phyloP scores from a whole-genome alignment of 2,888 invertebrate genomes.

The Phaedon cochleariae region DNA sequence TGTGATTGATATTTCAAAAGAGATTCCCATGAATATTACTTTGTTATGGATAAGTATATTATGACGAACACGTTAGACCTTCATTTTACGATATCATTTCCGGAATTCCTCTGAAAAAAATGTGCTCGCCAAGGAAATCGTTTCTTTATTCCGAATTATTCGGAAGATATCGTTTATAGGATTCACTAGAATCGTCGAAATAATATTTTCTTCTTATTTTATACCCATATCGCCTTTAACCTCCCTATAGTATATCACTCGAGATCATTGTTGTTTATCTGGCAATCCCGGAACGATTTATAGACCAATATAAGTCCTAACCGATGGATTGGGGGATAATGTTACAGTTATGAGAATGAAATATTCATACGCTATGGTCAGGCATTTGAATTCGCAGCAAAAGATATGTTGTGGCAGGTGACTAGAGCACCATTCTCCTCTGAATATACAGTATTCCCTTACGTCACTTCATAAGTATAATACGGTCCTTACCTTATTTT shows the following conservation, averaged over 20 bases:
- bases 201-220: conserved; percentile 48
- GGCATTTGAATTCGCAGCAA: conserved; percentile 14
- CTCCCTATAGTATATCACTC: conserved; percentile 49
- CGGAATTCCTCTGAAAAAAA: too few relatives aligned
- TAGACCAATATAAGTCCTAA: conserved; percentile 52
- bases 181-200: conserved; percentile 41
- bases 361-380: conserved; percentile 50
- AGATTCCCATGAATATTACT: too few relatives aligned
- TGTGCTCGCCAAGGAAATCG: conserved; percentile 54
- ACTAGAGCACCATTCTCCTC: too few relatives aligned
- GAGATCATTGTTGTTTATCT: conserved; percentile 56
- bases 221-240: conserved; percentile 47
- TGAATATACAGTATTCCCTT: neutral
- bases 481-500: too few relatives aligned
- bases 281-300: conserved; percentile 53
- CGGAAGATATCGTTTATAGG: conserved; percentile 26
- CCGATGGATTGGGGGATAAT: conserved; percentile 56
- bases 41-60: too few relatives aligned
- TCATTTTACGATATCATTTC: too few relatives aligned
- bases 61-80: too few relatives aligned
- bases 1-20: too few relatives aligned
- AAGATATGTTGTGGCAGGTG: neutral
- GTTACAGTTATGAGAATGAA: conserved; percentile 54
- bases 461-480: neutral
- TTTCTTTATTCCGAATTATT: conserved; percentile 51